A percentile compares a stretch with the other conserved stretches of the same genome.
Conservation (phyloP, 2,113 vertebrate genomes). For the Pimephales promelas region DNA sequence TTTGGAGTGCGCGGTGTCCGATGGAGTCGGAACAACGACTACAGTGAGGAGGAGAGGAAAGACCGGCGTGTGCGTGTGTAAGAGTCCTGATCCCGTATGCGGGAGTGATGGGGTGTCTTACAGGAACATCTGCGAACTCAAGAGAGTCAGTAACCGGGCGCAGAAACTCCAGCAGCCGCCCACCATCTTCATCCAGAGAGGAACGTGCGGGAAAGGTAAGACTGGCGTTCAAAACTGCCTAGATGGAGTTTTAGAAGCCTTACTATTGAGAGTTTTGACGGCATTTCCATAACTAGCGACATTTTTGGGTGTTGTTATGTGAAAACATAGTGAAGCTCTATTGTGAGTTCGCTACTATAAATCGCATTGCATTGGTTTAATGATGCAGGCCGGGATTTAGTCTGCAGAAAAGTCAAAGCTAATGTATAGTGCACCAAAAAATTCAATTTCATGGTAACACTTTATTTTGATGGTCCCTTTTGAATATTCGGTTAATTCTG, state of each 20-base stretch:
- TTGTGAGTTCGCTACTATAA: not conserved
- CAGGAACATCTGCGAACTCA: slow-evolving; percentile 86
- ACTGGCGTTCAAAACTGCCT: not conserved
- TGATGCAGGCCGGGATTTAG: not conserved
- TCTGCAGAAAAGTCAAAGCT: not conserved
- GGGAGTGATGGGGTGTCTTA: slow-evolving; percentile 91
- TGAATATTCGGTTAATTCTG: too few relatives aligned
- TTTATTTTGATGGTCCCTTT: too few relatives aligned
- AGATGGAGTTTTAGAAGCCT: not conserved
- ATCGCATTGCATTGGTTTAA: not conserved
- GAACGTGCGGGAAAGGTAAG: slow-evolving; percentile 87
- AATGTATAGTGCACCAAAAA: too few relatives aligned
- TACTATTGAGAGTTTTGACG: not conserved
- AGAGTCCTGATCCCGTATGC: slow-evolving; percentile 84
- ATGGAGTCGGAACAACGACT: slow-evolving; percentile 77
- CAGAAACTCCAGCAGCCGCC: slow-evolving; percentile 79
- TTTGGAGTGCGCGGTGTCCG: slow-evolving; percentile 76
- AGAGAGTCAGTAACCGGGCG: slow-evolving; percentile 80
- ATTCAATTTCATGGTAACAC: too few relatives aligned
- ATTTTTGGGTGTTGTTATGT: not conserved
- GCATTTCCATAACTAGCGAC: not conserved
- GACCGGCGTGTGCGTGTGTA: slow-evolving; percentile 81
- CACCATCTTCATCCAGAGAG: slow-evolving; percentile 89
- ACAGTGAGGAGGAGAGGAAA: slow-evolving; percentile 80
- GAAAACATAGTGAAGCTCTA: not conserved